phyloP scores from a whole-genome alignment of 2,797 vertebrate species.

The Microhierax caerulescens region DNA sequence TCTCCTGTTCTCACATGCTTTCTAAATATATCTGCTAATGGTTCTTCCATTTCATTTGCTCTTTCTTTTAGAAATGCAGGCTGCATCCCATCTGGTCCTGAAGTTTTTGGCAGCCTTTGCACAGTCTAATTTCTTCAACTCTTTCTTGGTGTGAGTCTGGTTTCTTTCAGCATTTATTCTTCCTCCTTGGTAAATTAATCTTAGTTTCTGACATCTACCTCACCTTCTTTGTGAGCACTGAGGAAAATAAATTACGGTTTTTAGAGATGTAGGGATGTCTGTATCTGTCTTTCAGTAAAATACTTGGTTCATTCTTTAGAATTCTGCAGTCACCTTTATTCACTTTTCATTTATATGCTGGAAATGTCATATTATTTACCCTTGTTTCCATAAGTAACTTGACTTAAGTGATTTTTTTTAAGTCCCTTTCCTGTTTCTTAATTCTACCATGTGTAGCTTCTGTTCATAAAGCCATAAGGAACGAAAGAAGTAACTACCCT shows the following conservation, averaged over 20 bases:
- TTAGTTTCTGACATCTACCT: background rate
- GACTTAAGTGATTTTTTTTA: background rate
- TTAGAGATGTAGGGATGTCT: background rate
- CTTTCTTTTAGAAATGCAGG: background rate
- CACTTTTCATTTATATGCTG: background rate
- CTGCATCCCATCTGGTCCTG: slow-evolving; percentile 30
- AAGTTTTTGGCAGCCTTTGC: slow-evolving; percentile 21
- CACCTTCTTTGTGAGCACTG: background rate
- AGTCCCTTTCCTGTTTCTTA: background rate
- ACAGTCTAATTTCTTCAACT: background rate
- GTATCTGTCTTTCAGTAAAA: background rate
- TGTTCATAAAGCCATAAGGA: background rate
- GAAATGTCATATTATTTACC: background rate
- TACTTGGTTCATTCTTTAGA: background rate
- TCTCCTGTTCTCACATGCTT: background rate
- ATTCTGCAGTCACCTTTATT: background rate
- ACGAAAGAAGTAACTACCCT: background rate
- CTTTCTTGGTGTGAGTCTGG: background rate
- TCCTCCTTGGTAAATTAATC: background rate
- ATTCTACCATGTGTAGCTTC: background rate
- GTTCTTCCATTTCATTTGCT: background rate
- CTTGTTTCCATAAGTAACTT: background rate
- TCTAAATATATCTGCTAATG: slow-evolving; percentile 19
- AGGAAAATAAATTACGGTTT: background rate
- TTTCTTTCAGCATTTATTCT: slow-evolving; percentile 30